A percentile compares a stretch with the other conserved stretches of the same genome.
These are phyloP conservation scores for Pogonocichla stellata DNA, from an alignment of 2,113 vertebrate genomes.

Conservation along the genomic window DNA sequence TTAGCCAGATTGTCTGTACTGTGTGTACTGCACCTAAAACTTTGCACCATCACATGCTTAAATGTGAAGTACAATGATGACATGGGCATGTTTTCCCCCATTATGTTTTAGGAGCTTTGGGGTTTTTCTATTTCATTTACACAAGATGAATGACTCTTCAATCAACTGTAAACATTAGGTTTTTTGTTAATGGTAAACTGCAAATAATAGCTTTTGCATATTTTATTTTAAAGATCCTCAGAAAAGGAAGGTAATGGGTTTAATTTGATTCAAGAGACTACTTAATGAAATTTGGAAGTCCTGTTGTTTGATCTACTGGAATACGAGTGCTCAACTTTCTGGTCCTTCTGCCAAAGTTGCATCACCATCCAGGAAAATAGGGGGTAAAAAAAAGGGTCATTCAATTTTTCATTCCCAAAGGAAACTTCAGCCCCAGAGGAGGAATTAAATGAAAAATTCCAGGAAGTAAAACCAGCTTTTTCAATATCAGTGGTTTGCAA, in stretches of 20 bases:
- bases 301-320: background rate
- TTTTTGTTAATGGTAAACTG: background rate
- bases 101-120: background rate
- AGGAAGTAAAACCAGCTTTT: background rate
- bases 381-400: background rate
- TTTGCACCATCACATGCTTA: background rate
- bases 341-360: background rate
- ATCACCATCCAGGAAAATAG: background rate
- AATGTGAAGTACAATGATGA: background rate
- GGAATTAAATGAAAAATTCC: background rate
- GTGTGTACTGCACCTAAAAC: background rate
- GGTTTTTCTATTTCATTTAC: background rate
- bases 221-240: conserved; percentile 3
- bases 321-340: background rate
- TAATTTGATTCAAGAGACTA: background rate
- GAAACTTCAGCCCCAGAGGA: background rate
- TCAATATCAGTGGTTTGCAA: background rate
- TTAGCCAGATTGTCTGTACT: background rate
- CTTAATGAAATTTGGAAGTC: background rate
- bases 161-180: background rate
- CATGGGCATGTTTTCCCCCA: background rate
- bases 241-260: background rate
- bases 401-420: background rate
- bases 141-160: background rate
- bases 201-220: background rate